A percentile compares a stretch with the other conserved stretches of the same genome.
These are phyloP conservation scores for Caenorhabditis inopinata DNA, from an alignment of 1,140 invertebrate genomes.

Conservation along the genomic window DNA sequence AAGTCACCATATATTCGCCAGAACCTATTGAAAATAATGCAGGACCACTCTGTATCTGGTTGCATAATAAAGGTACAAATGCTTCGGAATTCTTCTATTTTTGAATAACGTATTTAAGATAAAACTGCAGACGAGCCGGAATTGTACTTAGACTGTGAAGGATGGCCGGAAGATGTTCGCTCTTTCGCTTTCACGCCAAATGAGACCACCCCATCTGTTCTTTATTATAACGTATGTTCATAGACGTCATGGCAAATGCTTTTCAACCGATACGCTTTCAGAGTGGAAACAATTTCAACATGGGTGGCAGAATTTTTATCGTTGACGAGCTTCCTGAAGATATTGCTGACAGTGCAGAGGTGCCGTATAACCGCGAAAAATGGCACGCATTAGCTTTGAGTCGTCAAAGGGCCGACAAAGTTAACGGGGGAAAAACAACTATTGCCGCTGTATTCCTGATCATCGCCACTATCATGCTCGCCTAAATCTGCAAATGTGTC, in stretches of 20 bases:
- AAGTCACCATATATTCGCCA: constrained; percentile 66
- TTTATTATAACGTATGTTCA: constrained; percentile 82
- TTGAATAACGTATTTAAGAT: neutral
- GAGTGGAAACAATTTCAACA: constrained; percentile 84
- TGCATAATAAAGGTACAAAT: neutral
- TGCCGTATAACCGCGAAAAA: constrained; percentile 55
- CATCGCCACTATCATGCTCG: neutral
- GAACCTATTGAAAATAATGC: neutral
- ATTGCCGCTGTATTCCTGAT: neutral
- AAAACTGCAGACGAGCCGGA: constrained; percentile 5
- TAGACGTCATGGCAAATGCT: neutral
- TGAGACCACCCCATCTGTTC: constrained; percentile 83
- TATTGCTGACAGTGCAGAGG: constrained; percentile 57
- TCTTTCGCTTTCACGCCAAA: constrained; percentile 80
- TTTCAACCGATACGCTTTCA: constrained; percentile 68
- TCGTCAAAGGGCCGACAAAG: constrained; percentile 36
- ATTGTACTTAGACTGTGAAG: neutral
- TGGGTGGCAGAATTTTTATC: constrained; percentile 86
- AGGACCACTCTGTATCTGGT: neutral
- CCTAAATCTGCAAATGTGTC: neutral
- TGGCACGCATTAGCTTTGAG: constrained; percentile 42
- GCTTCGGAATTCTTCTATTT: neutral
- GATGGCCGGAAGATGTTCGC: constrained; percentile 17
- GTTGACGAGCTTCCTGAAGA: constrained; percentile 71
- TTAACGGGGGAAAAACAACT: constrained; percentile 24